Percentiles rank a stretch among this genome's conserved stretches.
Conservation (phyloP, 2,113 vertebrate genomes). For the Crocuta crocuta region DNA sequence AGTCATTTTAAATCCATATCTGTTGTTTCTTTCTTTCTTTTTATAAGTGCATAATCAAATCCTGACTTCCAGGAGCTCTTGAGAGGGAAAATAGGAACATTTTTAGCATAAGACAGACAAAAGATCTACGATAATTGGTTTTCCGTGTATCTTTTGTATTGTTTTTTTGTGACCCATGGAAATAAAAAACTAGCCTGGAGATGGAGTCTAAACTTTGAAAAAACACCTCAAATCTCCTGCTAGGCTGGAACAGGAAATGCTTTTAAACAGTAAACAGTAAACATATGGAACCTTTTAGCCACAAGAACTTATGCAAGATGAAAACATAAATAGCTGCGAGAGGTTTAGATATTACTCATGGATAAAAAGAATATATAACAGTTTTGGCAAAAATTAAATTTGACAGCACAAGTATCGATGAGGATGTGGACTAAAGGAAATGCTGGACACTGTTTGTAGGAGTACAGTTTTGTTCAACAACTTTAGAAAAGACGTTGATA, state of each 20-base stretch:
- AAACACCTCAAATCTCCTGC: slow-evolving; percentile 25
- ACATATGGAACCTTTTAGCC: slow-evolving; percentile 41
- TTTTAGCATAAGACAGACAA: background rate
- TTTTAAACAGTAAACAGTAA: slow-evolving; percentile 36
- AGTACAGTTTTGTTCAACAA: background rate
- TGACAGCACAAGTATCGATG: background rate
- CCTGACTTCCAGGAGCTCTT: background rate
- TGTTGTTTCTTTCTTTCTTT: background rate
- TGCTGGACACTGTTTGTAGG: fast-evolving
- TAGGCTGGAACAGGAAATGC: slow-evolving; percentile 49
- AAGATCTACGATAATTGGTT: background rate
- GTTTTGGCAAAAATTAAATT: background rate
- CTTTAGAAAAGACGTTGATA: background rate
- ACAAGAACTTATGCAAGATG: background rate
- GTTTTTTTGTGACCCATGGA: slow-evolving; percentile 10
- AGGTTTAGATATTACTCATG: background rate
- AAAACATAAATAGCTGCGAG: slow-evolving; percentile 24
- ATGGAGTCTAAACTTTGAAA: slow-evolving; percentile 15
- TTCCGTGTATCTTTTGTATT: background rate
- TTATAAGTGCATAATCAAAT: slow-evolving; percentile 25
- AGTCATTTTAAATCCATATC: background rate
- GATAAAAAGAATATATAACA: background rate
- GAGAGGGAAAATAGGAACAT: background rate
- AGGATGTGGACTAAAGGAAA: background rate
- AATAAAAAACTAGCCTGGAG: background rate